Base-by-base conservation (phyloP, 1,140 invertebrate genomes). In the Hyphantria cunea region DNA sequence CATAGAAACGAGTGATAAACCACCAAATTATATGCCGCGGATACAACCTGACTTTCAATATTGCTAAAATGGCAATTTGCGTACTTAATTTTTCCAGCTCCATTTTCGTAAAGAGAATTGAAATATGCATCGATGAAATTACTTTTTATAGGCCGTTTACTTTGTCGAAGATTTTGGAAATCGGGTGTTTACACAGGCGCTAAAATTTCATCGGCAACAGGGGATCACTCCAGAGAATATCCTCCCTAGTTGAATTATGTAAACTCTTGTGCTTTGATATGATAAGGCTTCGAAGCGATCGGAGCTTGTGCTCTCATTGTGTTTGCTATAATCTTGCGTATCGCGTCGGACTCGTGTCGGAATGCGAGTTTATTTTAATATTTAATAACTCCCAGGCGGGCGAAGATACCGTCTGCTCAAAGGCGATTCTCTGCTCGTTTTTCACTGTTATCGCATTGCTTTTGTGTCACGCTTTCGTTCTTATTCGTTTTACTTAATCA, bases 301-400 rank as follows among this genome's bases (percentile, higher is more conserved):
- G 71, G 68, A 76, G 72, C 63, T 73, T 59, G 62, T 79, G 78
- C 67, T 81, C 72, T 87, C 77, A 89, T 87, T 90, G 85, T 87
- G 80, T 76, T 83, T 75, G 73, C 72, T 65, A 74, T 80, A 86
- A 85, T 90, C 82, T 87, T 72, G 77, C 70, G 76, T 87, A 90
- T 90, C 86, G 80, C 77, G 71, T 74, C 78, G 72, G 78, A 84
- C 79, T 89, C 81, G 79, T 81, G 79, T 79, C 75, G 83, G 85
- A 86, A 87, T 89, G 83, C 82, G 75, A 84, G 82, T 84, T 88
- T 88, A 88, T 90, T 90, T 88, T 90, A 87, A 90, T 89, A 90
- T 90, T 90, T 90, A 90, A 90, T 90, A 90, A 89, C 80, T 82
- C 76, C 70, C 79, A 72, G 76, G 74, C 79, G 74, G 73, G 69